Evolutionary conservation across 37 sponge, comb jelly and placozoan genomes (phyloP).

Genomic region (Crambe crambe): DNA sequence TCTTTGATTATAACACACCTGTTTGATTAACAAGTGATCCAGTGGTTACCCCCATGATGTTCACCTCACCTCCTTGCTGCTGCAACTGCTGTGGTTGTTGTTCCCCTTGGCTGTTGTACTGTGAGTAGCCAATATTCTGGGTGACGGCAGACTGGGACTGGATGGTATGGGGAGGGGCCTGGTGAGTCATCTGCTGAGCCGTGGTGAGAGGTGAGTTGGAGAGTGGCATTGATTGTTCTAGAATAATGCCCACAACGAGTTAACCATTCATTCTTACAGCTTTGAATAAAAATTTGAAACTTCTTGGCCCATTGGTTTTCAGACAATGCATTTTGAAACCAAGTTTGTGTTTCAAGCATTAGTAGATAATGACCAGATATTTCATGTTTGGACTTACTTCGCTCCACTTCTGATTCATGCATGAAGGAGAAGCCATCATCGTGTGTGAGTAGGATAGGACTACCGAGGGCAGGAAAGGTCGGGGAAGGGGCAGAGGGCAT

Average conservation of each 20-base stretch:
- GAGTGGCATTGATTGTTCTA: not conserved
- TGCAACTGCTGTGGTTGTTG: too few relatives aligned
- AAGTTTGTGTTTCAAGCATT: too few relatives aligned
- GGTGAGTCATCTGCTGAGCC: not conserved
- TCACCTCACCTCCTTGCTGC: not conserved
- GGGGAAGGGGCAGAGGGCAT: slow-evolving; percentile 59
- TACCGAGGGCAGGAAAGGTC: slow-evolving; percentile 47
- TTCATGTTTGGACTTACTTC: slow-evolving; percentile 34
- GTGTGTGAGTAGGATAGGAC: not conserved
- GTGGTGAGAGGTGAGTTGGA: not conserved
- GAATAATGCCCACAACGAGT: too few relatives aligned
- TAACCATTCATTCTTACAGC: too few relatives aligned
- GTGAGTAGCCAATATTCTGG: not conserved
- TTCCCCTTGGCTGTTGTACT: not conserved
- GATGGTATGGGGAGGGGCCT: not conserved
- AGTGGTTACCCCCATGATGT: not conserved
- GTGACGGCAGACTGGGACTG: too few relatives aligned
- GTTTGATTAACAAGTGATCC: too few relatives aligned
- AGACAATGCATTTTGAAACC: too few relatives aligned
- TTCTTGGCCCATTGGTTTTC: too few relatives aligned
- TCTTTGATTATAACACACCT: too few relatives aligned
- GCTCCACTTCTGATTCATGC: slow-evolving; percentile 63
- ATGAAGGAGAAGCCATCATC: slow-evolving; percentile 60
- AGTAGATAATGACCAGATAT: too few relatives aligned
- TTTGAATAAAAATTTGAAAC: too few relatives aligned